Conservation (phyloP, 2,888 invertebrate species). For the Catocala sponsa region DNA sequence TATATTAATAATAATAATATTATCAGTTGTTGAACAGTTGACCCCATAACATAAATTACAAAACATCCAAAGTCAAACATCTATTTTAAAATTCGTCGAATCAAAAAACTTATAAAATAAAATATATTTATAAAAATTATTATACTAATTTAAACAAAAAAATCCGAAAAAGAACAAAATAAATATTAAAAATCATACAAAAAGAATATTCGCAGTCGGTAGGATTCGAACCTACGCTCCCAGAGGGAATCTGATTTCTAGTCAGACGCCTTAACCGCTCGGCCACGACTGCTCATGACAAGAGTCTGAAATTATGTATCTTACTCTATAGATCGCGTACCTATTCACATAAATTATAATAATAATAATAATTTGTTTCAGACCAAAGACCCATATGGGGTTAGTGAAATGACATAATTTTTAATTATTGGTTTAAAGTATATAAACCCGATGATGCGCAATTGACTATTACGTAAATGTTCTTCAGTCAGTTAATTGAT, state of each 20-base stretch:
- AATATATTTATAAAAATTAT: neutral
- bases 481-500: too few species aligned
- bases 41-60: too few species aligned
- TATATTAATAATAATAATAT: too few species aligned
- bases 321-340: neutral
- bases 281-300: constrained; percentile 91
- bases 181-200: constrained; percentile 2
- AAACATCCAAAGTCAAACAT: too few species aligned
- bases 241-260: constrained; percentile 96
- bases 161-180: neutral
- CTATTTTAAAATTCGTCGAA: neutral
- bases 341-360: neutral
- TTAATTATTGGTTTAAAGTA: too few species aligned
- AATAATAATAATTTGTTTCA: too few species aligned
- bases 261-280: constrained; percentile 96
- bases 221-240: constrained; percentile 96
- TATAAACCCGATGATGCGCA: too few species aligned
- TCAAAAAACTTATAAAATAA: neutral
- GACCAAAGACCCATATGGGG: too few species aligned
- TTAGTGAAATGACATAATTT: too few species aligned
- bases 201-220: constrained; percentile 90
- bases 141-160: neutral
- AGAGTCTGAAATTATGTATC: neutral
- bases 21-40: too few species aligned
- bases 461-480: too few species aligned